Evolutionary conservation across 2,888 invertebrate genomes (phyloP), one percentile per base, ranked within the genome.

Genomic region (Drymonia ruficornis): DNA sequence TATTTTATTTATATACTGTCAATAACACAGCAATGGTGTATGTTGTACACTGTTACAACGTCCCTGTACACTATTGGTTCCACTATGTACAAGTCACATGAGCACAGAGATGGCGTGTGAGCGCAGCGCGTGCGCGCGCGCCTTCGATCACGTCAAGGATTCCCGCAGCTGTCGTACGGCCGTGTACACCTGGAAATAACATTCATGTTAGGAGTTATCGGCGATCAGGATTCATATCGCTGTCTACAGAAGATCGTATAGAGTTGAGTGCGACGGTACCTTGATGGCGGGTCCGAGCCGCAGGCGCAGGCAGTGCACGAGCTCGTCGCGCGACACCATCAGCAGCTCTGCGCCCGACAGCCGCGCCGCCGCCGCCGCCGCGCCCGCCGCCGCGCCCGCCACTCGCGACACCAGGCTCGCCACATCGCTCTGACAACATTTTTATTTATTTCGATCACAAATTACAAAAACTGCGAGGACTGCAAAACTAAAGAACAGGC

Each of bases 241-340:
- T 16, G 11, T 34, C 3, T 9, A 9, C 9, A 34, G 2, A 12
- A 34, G 2, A 34, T 34, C 13, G 9, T 36, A 6, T n/a, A 31
- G 3, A n/a, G 1, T 38, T 5, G 5, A 11, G n/a, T n/a, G n/a
- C 7, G 38, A 15, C 7, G 6, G 15, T 47, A 47, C 47, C 65
- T 97, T 98, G 64, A 98, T 94, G 42, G 97, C 97, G 42, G 97
- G 97, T 8, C 98, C 98, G 55, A 98, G 93, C 80, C 96, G 96
- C 59, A 98, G 92, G 50, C 96, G 94, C 70, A 98, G 93, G 59
- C 95, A 89, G 45, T 95, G 94, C 31, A 96, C 94, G 55, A 98
- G 93, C 89, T 98, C 98, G 65, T 95, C 94, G 89, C 98, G 97
- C 49, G 95, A 96, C 63, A 98, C 91, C 93, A 96, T 95, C 50